Evolutionary conservation across 2,797 vertebrate species (phyloP).

Genomic region (Aeoliscus strigatus): DNA sequence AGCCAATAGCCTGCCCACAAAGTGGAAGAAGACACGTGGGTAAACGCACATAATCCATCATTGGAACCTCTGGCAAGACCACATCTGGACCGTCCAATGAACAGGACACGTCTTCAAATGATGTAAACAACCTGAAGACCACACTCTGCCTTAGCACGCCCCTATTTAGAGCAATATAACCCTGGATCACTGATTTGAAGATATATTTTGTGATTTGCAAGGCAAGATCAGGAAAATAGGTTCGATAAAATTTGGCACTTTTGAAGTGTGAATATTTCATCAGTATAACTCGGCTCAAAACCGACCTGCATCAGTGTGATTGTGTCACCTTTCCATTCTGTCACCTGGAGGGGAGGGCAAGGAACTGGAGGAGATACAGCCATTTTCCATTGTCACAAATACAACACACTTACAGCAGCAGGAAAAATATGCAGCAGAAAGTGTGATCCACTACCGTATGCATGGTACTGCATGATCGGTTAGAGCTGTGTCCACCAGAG

Average conservation of each 20-base stretch:
- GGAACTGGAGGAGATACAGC: slow-evolving; percentile 16
- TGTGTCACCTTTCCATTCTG: slow-evolving; percentile 28
- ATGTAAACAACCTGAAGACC: slow-evolving; percentile 35
- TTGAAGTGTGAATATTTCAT: slow-evolving; percentile 20
- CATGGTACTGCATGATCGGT: too few species aligned
- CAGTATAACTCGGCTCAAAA: slow-evolving; percentile 15
- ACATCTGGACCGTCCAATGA: slow-evolving; percentile 40
- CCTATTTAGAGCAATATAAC: slow-evolving; percentile 22
- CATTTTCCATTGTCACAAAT: slow-evolving; percentile 18
- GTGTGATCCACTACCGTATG: too few species aligned
- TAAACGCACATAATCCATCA: too few species aligned
- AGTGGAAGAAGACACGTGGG: too few species aligned
- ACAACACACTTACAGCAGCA: too few species aligned
- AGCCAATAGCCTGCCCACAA: too few species aligned
- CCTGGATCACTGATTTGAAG: slow-evolving; percentile 31
- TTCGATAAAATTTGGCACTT: slow-evolving; percentile 19
- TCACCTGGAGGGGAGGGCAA: slow-evolving; percentile 21
- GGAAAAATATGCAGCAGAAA: slow-evolving; percentile 17
- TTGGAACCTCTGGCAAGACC: slow-evolving; percentile 28
- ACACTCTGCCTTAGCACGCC: slow-evolving; percentile 7
- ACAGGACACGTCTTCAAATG: slow-evolving; percentile 41
- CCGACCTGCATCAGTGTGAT: slow-evolving; percentile 12
- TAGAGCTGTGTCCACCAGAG: too few species aligned
- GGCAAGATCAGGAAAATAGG: too few species aligned
- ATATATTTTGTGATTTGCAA: too few species aligned